Conservation (phyloP, 2,113 vertebrate species). For the Uria lomvia region DNA sequence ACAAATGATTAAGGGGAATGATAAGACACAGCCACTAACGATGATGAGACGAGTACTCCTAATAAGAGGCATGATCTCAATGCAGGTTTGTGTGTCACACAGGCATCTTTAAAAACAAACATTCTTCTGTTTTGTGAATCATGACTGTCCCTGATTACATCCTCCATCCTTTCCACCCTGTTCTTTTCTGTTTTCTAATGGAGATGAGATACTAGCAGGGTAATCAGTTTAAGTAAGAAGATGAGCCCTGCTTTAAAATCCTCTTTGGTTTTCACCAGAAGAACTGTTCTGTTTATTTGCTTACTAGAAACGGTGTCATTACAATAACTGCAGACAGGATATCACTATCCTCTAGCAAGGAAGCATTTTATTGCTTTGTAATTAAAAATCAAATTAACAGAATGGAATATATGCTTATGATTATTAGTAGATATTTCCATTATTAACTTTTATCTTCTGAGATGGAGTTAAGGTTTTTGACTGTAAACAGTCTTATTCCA, state of each 20-base stretch:
- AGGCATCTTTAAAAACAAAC: conserved; percentile 1
- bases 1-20: background rate
- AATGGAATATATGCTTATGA: background rate
- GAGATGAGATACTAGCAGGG: background rate
- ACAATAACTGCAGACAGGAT: background rate
- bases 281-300: background rate
- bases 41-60: background rate
- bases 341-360: background rate
- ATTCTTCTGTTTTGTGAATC: background rate
- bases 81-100: conserved; percentile 38
- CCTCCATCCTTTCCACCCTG: background rate
- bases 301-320: background rate
- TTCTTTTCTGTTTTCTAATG: background rate
- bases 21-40: background rate
- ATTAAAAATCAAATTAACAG: background rate
- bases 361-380: background rate
- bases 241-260: conserved; percentile 36
- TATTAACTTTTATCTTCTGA: background rate
- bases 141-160: background rate
- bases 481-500: background rate
- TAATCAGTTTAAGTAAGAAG: conserved; percentile 22
- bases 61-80: background rate
- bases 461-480: background rate
- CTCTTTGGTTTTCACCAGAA: background rate
- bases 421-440: background rate